Base-by-base conservation (phyloP, 1,140 invertebrate species). In the Drosophila lacertosa region DNA sequence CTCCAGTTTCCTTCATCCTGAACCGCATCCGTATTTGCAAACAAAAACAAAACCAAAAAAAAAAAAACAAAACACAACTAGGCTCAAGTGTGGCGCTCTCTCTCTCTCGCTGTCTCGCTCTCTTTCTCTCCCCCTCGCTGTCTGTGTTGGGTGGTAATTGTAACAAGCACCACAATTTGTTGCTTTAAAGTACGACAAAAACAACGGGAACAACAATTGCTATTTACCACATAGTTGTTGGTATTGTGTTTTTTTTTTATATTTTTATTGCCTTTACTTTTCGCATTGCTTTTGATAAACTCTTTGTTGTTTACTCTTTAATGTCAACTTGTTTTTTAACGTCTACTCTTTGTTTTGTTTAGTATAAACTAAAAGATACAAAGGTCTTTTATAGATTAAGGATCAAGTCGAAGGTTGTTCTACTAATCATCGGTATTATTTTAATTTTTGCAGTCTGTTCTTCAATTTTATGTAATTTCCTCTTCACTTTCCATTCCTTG, bases 111-210 rank as follows among this genome's bases (percentile, higher is more conserved):
- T n/a, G n/a, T n/a, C n/a, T n/a, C n/a, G n/a, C n/a, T n/a, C n/a
- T n/a, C n/a, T 39, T 9, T 18, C 39, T 44, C 10, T 32, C 2
- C 1, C 32, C 29, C 24, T 42, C 20, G 48, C 42, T 58, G n/a
- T 42, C 22, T 66, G 16, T 37, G 22, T 58, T 15, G 50, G 40
- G 26, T 50, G 55, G 54, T 59, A 67, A 77, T 78, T 88, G 82
- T 82, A 88, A 82, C 82, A 42, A 88, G 78, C 45, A 73, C 67
- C 78, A 71, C 82, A 88, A 89, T 88, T 88, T 88, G 83, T 82
- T 88, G 66, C 69, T 73, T 51, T 53, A 48, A 66, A 48, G 63
- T 29, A 57, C 37, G 71, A 66, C 57, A 71, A 50, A 58, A 65
- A 55, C 29, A 78, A 72, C 60, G 48, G 45, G 45, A 71, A 59